Evolutionary conservation across 2,797 vertebrate genomes (phyloP), one percentile per base, ranked within the genome.

Genomic region (Pipistrellus nathusii): DNA sequence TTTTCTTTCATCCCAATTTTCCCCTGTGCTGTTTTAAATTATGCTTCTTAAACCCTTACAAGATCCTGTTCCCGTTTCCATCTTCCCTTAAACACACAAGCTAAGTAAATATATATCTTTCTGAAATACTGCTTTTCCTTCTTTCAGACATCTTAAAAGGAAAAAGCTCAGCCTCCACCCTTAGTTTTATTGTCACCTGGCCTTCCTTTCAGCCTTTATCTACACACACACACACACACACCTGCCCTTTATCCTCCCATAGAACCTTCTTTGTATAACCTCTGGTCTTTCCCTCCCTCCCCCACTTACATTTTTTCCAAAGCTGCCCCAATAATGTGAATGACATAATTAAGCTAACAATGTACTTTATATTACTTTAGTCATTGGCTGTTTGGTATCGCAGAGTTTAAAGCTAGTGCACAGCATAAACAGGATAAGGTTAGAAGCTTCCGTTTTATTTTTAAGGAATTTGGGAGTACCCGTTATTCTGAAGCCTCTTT

Each of bases 101-200:
- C 71, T 91, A 88, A 90, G 35, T n/a, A 84, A 68, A 64, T 85
- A 44, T 8, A 32, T 93, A 53, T 76, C 76, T 93, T 95, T 55
- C 38, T 93, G 82, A 91, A 94, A 51, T 62, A 57, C 1, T 88
- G 30, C 13, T 80, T 96, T 95, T 90, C 3, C 30, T 92, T 95
- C 66, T 62, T 73, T 87, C 55, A 88, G 44, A 27, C 8, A 73
- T 82, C 35, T 77, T 30, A 13, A 78, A 78, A 86, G 81, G 51
- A 93, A 91, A 41, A 69, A 46, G 44, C 44, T 77, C 76, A 23
- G n/a, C 12, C 18, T 73, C 15, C 20, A 82, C 18, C 21, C 64
- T 93, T 17, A 78, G n/a, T 78, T 92, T 93, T 90, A 48, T 59
- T 59, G 41, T 78, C n/a, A 35, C 32, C 55, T 57, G 69, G 8